Conservation (phyloP, 2,888 invertebrate species). For the Neoscelio sp. region DNA sequence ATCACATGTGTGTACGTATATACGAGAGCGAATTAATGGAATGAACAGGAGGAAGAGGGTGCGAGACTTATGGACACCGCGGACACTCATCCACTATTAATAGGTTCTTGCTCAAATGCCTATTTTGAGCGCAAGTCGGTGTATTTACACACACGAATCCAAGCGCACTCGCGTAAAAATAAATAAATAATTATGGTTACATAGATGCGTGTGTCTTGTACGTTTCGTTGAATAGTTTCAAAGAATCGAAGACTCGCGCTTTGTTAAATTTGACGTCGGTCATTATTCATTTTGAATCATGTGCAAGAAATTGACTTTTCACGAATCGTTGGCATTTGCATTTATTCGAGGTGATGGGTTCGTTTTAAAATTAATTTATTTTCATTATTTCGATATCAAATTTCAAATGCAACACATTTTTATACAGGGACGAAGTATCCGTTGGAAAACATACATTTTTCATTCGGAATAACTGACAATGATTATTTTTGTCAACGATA, state of each 20-base stretch:
- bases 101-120: slow-evolving; percentile 84
- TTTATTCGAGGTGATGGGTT: too few species aligned
- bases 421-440: neutral
- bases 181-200: slow-evolving; percentile 40
- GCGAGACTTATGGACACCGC: slow-evolving; percentile 68
- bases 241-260: too few species aligned
- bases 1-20: slow-evolving; percentile 28
- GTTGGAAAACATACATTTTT: slow-evolving; percentile 3
- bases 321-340: too few species aligned
- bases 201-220: neutral
- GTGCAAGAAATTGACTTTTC: too few species aligned
- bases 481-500: slow-evolving; percentile 3
- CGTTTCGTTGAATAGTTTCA: neutral
- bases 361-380: too few species aligned
- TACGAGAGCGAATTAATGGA: slow-evolving; percentile 49
- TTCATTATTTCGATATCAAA: too few species aligned
- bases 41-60: slow-evolving; percentile 51
- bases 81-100: slow-evolving; percentile 84
- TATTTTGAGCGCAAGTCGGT: slow-evolving; percentile 81
- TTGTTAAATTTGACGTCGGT: too few species aligned
- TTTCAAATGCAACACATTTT: too few species aligned
- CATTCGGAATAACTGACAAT: slow-evolving; percentile 1
- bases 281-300: too few species aligned
- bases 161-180: slow-evolving; percentile 22
- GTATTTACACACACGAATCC: slow-evolving; percentile 28